Conservation (phyloP, 1,140 invertebrate species). For the Drosophila paulistorum region DNA sequence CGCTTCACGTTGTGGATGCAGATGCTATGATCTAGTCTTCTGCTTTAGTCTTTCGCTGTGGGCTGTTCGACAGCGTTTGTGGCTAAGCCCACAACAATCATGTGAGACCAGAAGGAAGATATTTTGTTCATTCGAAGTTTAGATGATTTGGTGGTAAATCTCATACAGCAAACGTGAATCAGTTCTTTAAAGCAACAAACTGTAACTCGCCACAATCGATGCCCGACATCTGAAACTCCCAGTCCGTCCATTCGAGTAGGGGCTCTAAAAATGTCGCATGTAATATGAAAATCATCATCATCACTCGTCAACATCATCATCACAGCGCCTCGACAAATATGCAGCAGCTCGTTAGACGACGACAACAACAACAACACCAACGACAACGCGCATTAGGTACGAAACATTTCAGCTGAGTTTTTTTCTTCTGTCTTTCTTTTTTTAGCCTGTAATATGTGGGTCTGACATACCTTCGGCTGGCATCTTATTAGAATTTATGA, state of each 20-base stretch:
- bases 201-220: background rate
- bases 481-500: slow-evolving; percentile 61
- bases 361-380: background rate
- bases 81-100: slow-evolving; percentile 57
- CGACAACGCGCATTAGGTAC: background rate
- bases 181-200: background rate
- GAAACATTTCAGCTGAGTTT: background rate
- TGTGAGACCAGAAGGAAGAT: slow-evolving; percentile 24
- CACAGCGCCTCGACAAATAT: slow-evolving; percentile 29
- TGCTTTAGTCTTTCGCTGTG: slow-evolving; percentile 24
- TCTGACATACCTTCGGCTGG: slow-evolving; percentile 42
- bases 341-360: slow-evolving; percentile 52
- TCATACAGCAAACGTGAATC: background rate
- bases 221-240: background rate
- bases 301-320: background rate
- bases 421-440: slow-evolving; percentile 1
- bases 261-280: slow-evolving; percentile 39
- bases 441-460: slow-evolving; percentile 35
- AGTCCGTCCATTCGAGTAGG: background rate
- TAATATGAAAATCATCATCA: slow-evolving; percentile 50
- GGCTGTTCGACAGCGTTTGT: slow-evolving; percentile 38
- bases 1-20: slow-evolving; percentile 30
- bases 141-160: background rate
- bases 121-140: slow-evolving; percentile 43
- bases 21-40: slow-evolving; percentile 34